These are phyloP conservation scores for Catalaphyllia jardinei DNA, from an alignment of 64 coral and sea anemone species.

Conservation along the genomic window DNA sequence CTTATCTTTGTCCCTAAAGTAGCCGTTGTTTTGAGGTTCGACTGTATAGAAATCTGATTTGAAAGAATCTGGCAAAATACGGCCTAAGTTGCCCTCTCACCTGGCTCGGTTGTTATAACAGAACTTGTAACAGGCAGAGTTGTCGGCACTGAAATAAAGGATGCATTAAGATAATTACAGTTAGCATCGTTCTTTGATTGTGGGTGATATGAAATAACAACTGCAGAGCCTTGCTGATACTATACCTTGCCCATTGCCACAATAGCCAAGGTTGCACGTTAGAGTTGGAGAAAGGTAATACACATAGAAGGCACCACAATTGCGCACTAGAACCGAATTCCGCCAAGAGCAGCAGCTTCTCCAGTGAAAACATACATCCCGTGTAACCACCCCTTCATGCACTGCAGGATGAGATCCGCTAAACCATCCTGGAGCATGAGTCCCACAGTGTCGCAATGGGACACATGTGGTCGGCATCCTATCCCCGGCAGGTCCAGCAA, in stretches of 20 bases:
- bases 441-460: neutral
- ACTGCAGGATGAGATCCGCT: neutral
- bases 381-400: conserved; percentile 3
- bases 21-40: no score
- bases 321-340: conserved; percentile 20
- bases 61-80: neutral
- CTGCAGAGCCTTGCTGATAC: neutral
- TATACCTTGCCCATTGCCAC: conserved; percentile 1
- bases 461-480: conserved; percentile 17
- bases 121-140: neutral
- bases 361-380: conserved; percentile 14
- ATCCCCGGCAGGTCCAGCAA: conserved; percentile 4
- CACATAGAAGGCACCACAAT: neutral
- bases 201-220: no score
- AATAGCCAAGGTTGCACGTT: neutral
- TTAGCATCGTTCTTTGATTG: no score
- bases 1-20: no score
- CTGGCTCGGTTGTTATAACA: neutral
- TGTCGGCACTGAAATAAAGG: neutral
- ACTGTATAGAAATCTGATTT: no score
- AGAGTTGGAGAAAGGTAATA: neutral
- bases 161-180: no score
- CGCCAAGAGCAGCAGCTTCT: conserved; percentile 7
- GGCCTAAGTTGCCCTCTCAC: neutral
- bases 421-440: conserved; percentile 28